Evolutionary conservation across 2,888 invertebrate genomes (phyloP).

Genomic region (Eretmocerus hayati): DNA sequence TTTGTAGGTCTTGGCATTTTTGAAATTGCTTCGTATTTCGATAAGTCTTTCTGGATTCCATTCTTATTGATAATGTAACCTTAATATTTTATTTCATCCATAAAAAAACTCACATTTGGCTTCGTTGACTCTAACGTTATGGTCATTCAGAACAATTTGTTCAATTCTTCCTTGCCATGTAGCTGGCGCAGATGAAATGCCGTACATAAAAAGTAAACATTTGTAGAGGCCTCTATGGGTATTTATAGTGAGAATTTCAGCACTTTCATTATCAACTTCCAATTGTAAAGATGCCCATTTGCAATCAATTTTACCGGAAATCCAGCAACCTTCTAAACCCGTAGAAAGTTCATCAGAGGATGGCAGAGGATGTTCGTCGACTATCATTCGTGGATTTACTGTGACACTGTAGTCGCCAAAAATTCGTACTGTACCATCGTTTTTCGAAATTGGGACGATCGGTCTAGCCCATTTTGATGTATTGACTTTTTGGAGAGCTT

Average conservation of each 20-base stretch:
- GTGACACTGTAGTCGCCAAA: too few relatives aligned
- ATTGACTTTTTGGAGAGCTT: too few relatives aligned
- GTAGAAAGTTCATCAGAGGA: too few relatives aligned
- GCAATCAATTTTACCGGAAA: too few relatives aligned
- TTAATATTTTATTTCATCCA: constrained; percentile 8
- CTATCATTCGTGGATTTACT: too few relatives aligned
- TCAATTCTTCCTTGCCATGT: background rate
- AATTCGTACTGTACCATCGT: background rate
- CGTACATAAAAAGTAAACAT: too few relatives aligned
- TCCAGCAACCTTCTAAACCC: too few relatives aligned
- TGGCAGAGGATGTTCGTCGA: too few relatives aligned
- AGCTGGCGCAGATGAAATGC: too few relatives aligned
- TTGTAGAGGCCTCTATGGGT: constrained; percentile 18
- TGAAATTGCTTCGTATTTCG: constrained; percentile 21
- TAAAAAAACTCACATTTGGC: constrained; percentile 11
- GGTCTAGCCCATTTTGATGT: too few relatives aligned
- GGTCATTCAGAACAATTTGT: background rate
- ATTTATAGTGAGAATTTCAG: too few relatives aligned
- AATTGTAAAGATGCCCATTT: constrained; percentile 28
- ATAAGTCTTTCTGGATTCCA: constrained; percentile 11
- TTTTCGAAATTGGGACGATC: background rate
- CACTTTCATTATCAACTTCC: too few relatives aligned
- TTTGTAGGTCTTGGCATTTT: constrained; percentile 23
- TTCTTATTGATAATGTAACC: constrained; percentile 15
- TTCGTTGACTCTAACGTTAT: constrained; percentile 5